Base-by-base conservation (phyloP, 2,888 invertebrate genomes). In the Seira musarum region DNA sequence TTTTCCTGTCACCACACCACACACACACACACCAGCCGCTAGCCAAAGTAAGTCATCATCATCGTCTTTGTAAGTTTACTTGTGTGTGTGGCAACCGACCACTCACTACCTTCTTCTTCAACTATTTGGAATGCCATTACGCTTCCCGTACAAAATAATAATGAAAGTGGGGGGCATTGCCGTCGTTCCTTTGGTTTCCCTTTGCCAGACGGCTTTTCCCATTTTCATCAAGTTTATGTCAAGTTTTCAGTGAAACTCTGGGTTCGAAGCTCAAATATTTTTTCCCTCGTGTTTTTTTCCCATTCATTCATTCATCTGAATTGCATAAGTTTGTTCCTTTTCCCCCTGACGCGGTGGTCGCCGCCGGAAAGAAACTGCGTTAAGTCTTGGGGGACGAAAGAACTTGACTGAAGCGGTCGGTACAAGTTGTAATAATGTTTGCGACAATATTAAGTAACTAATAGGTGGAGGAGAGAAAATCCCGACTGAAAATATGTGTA, bases 161-260 rank as follows among this genome's bases (percentile, higher is more conserved):
- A 30, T 49, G 22, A 22, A 25, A 13, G 21, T n/a, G 24, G 22
- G 24, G 60, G 57, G 61, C 40, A 35, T 49, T 68, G 68, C 70
- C 46, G 1, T 61, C n/a, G 17, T 53, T 63, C n/a, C 24, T 49
- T n/a, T n/a, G 40, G 53, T 74, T 13, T 10, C 30, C 35, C 15
- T 35, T 6, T n/a, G 49, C 15, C 49, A 49, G 49, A 49, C 49
- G 49, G 49, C 17, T 49, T 49, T 76, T 81, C 76, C 80, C 63
- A 67, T 68, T 75, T 70, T 81, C 80, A 76, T 81, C 80, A 81
- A 76, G 71, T 81, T 77, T 76, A 67, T 73, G 76, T 73, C 81
- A 77, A 72, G 68, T 64, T 66, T 71, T 72, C 17, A 49, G 17
- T n/a, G 15, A 49, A 49, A 49, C 49, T 49, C 17, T 3, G 15